Evolutionary conservation across 23 tunicate species (phyloP), one percentile per base, ranked within the genome.

Genomic region (Botrylloides violaceus): DNA sequence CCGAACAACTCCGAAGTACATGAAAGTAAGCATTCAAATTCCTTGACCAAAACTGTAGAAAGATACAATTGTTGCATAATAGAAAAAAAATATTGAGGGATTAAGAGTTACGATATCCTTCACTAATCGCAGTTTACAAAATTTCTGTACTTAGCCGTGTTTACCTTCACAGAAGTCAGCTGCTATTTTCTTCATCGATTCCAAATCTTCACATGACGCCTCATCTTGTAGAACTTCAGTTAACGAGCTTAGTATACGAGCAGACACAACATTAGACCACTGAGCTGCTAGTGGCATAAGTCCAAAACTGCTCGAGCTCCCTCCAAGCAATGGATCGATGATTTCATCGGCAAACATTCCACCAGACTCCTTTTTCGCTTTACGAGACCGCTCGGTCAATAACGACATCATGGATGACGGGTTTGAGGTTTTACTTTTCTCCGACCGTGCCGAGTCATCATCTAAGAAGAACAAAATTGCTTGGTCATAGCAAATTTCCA

Each of bases 1-100:
- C 74, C 74, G 37, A 68, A 68, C 26, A 68, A 26, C 28, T 68
- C 74, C 1, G 62, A 32, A 4, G 74, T 68, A 30, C 74, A 68
- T 1, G 26, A 32, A 0, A 39, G 23, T 4, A 43, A 26, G 47
- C 58, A 43, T 38, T 68, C 74, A 43, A 32, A 68, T 37, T 68
- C 74, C 28, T 68, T 68, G 19, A 30, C 74, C 26, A 68, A 56
- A 4, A 4, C 71, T 65, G 71, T 15, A 26, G 30, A 59, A 43
- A 43, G 9, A 9, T 15, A 43, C 53, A 43, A 15, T 7, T 7
- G 12, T 7, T 9, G 9, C 53, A 43, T 7, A 43, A 43, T 7
- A 43, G 53, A 43, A 43, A 43, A 43, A 43, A 43, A 43, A 43
- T 7, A 43, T 43, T 43, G 53, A n/a, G n/a, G n/a, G n/a, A n/a